Evolutionary conservation across 2,797 vertebrate species (phyloP).

Genomic region (Gouania willdenowi): DNA sequence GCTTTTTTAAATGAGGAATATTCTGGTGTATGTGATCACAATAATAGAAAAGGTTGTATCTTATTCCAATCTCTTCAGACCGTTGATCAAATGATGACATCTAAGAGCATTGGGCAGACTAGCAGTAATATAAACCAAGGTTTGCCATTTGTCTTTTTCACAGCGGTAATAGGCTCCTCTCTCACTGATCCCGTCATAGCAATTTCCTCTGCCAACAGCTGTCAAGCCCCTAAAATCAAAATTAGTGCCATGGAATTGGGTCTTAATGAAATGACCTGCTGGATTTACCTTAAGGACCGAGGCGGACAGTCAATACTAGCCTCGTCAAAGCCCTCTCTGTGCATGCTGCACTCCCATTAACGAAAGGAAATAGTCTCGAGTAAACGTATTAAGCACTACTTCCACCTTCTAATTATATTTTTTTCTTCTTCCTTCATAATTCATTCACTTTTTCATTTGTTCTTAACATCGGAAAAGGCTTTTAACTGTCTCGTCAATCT

Average conservation of each 20-base stretch:
- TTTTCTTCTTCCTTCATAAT: conserved; percentile 54
- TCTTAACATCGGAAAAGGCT: conserved; percentile 54
- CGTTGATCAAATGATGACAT: conserved; percentile 33
- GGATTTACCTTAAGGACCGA: conserved; percentile 66
- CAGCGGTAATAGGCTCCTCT: conserved; percentile 55
- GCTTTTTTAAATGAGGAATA: no score
- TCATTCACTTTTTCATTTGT: conserved; percentile 64
- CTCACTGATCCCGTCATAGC: conserved; percentile 39
- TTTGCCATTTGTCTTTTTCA: no score
- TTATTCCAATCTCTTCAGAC: conserved; percentile 7
- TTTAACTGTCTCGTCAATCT: conserved; percentile 38
- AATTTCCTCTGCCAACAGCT: conserved; percentile 69
- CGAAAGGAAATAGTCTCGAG: conserved; percentile 64
- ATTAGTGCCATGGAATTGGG: conserved; percentile 61
- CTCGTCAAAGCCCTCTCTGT: conserved; percentile 55
- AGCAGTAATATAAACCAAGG: conserved; percentile 58
- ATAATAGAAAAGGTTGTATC: no score
- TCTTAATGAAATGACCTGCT: conserved; percentile 72
- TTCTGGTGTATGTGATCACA: no score
- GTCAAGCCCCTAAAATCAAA: conserved; percentile 69
- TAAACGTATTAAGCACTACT: conserved; percentile 68
- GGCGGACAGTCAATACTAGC: conserved; percentile 52
- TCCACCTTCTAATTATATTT: conserved; percentile 59
- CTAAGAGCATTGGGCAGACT: conserved; percentile 22
- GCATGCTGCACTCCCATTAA: conserved; percentile 57